Evolutionary conservation across 2,113 vertebrate species (phyloP).

Genomic region (Caranx ignobilis): DNA sequence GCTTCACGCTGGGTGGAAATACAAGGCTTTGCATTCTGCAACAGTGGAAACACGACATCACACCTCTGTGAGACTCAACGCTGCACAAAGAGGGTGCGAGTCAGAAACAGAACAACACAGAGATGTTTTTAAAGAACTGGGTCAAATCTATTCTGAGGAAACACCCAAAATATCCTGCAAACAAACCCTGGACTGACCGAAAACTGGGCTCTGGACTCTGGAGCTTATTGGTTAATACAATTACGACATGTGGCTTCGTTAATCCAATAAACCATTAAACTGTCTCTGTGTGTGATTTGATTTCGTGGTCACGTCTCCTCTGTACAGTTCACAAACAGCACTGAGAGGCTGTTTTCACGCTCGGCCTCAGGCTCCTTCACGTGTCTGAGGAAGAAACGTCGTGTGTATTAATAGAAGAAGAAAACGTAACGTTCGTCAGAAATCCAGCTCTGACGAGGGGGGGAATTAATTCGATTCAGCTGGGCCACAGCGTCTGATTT

Average conservation of each 20-base stretch:
- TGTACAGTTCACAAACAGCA: neutral
- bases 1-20: constrained; percentile 3
- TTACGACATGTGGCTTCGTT: neutral
- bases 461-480: neutral
- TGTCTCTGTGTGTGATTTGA: neutral
- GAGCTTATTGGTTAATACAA: neutral
- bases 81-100: neutral
- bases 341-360: neutral
- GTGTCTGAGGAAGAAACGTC: neutral
- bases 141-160: neutral
- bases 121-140: neutral
- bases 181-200: neutral
- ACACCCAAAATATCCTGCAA: neutral
- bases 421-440: neutral
- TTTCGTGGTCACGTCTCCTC: neutral
- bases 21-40: neutral
- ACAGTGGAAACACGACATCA: neutral
- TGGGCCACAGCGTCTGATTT: neutral
- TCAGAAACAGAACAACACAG: neutral
- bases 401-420: neutral
- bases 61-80: neutral
- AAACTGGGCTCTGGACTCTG: neutral
- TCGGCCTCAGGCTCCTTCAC: too few species aligned
- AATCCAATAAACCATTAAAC: neutral
- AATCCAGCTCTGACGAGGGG: neutral